A percentile compares a stretch with the other conserved stretches of the same genome.
These are phyloP conservation scores for Nannospalax galili DNA, from an alignment of 2,113 vertebrate species.

Conservation along the genomic window DNA sequence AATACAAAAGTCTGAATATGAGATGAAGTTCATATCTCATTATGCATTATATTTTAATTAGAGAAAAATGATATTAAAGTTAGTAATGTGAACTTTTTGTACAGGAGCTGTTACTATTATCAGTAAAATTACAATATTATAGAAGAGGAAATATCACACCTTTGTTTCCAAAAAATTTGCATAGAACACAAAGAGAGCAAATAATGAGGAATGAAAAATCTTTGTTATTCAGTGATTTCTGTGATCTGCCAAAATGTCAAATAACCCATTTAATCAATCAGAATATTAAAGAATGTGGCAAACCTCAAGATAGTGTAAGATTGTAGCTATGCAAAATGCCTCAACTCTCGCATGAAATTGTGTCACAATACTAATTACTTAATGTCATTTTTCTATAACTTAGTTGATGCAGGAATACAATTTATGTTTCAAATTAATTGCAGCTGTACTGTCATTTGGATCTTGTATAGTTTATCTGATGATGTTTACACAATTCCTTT, in stretches of 20 bases:
- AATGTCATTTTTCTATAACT: slow-evolving; percentile 84
- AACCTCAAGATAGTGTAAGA: slow-evolving; percentile 79
- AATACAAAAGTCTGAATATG: slow-evolving; percentile 52
- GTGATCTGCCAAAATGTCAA: slow-evolving; percentile 88
- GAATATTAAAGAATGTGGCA: slow-evolving; percentile 87
- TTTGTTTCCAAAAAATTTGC: slow-evolving; percentile 83
- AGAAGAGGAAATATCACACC: slow-evolving; percentile 80
- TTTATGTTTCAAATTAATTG: slow-evolving; percentile 84
- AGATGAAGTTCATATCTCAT: slow-evolving; percentile 73
- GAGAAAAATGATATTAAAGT: slow-evolving; percentile 74
- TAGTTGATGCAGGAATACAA: slow-evolving; percentile 82
- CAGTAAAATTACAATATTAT: slow-evolving; percentile 76
- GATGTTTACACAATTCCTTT: slow-evolving; percentile 76
- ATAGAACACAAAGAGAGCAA: slow-evolving; percentile 80
- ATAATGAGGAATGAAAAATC: slow-evolving; percentile 85
- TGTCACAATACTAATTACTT: slow-evolving; percentile 87
- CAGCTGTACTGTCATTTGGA: slow-evolving; percentile 76
- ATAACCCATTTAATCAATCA: slow-evolving; percentile 90
- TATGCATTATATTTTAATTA: slow-evolving; percentile 79
- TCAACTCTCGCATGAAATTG: slow-evolving; percentile 79
- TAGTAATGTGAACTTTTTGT: slow-evolving; percentile 77
- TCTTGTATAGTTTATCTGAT: slow-evolving; percentile 68
- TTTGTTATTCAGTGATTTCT: slow-evolving; percentile 84
- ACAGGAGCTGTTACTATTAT: slow-evolving; percentile 70
- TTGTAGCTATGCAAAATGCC: slow-evolving; percentile 82